Percentiles rank a stretch among this genome's conserved stretches.
phyloP scores from a whole-genome alignment of 2,113 vertebrate genomes.

The Tympanuchus pallidicinctus region DNA sequence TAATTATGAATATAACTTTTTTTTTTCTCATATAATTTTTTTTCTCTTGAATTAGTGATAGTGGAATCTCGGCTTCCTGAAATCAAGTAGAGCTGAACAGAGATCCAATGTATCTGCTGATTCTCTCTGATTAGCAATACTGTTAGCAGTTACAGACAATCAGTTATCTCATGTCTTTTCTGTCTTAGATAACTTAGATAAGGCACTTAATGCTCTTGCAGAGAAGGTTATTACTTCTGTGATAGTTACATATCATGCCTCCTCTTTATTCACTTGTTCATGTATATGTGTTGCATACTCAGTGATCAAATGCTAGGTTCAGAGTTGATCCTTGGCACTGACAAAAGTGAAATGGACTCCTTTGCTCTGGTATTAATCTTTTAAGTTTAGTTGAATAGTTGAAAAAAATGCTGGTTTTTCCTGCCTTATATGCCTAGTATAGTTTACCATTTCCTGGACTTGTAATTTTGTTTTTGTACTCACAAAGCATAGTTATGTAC shows the following conservation, averaged over 20 bases:
- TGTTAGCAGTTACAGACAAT: not conserved
- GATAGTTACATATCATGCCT: not conserved
- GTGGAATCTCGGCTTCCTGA: not conserved
- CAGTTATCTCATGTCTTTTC: not conserved
- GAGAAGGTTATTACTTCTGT: not conserved
- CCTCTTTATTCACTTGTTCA: not conserved
- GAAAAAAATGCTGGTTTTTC: not conserved
- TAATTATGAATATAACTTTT: not conserved
- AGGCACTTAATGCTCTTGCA: not conserved
- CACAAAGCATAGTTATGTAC: not conserved
- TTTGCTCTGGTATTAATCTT: not conserved
- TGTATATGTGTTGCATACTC: not conserved
- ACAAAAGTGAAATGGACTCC: not conserved
- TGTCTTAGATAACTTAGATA: not conserved
- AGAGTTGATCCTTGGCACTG: not conserved
- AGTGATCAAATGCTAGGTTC: not conserved
- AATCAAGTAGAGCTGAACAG: not conserved
- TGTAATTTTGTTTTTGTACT: conserved; percentile 1
- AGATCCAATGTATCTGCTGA: not conserved
- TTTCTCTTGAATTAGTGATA: not conserved
- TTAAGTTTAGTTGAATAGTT: not conserved
- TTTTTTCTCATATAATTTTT: not conserved
- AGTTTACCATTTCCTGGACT: not conserved
- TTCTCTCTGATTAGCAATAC: not conserved
- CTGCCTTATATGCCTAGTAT: not conserved